phyloP scores from a whole-genome alignment of 2,888 invertebrate genomes.

The Drosophila kuntzei region DNA sequence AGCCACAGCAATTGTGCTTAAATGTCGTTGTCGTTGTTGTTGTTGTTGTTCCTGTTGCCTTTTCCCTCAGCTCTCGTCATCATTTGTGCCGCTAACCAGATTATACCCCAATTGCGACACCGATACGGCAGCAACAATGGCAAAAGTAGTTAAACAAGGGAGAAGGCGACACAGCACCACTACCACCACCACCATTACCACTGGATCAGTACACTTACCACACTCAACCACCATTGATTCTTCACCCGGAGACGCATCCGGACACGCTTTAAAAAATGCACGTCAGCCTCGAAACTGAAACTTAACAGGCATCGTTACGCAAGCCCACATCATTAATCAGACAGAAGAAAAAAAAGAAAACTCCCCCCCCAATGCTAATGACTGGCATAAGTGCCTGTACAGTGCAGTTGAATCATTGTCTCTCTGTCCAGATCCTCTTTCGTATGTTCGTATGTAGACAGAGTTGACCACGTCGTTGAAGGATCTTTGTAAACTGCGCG shows the following conservation, averaged over 20 bases:
- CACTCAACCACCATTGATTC: constrained; percentile 48
- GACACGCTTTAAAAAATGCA: constrained; percentile 47
- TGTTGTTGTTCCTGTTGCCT: constrained; percentile 11
- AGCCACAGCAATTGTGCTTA: constrained; percentile 84
- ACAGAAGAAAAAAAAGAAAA: constrained; percentile 1
- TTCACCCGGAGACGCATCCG: constrained; percentile 14
- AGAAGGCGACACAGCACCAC: constrained; percentile 31
- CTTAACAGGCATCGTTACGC: constrained; percentile 31
- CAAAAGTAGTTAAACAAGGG: constrained; percentile 63
- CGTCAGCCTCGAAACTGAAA: constrained; percentile 50
- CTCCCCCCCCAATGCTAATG: constrained; percentile 45
- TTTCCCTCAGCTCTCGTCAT: constrained; percentile 45
- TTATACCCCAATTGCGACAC: constrained; percentile 78
- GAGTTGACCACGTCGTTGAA: constrained; percentile 39
- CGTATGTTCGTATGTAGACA: constrained; percentile 8
- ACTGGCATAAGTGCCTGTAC: constrained; percentile 47
- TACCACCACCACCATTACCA: constrained; percentile 28
- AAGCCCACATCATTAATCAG: constrained; percentile 73
- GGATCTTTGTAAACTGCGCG: constrained; percentile 36
- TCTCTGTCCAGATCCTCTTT: not conserved
- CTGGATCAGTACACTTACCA: constrained; percentile 14
- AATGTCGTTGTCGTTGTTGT: constrained; percentile 59
- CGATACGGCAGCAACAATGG: constrained; percentile 47
- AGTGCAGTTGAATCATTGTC: constrained; percentile 12
- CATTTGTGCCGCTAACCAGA: constrained; percentile 74